Evolutionary conservation across 37 sponge, comb jelly and placozoan genomes (phyloP).

Genomic region (Mnemiopsis leidyi): DNA sequence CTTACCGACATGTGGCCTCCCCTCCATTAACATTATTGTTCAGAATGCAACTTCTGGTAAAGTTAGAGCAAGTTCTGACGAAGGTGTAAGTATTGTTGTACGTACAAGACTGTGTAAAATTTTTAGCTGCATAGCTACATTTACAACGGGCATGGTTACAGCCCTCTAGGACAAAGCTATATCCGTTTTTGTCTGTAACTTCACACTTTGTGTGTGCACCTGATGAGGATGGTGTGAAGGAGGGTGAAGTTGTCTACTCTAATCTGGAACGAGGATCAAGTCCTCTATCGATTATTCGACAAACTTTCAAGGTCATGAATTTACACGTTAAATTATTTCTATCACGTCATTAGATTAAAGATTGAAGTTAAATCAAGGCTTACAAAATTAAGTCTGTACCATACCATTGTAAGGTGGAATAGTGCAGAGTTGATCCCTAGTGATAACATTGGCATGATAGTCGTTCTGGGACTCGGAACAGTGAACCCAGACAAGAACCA

Average conservation of each 20-base stretch:
- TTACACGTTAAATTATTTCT: no score
- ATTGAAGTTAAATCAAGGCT: no score
- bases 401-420: slow-evolving; percentile 3
- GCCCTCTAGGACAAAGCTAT: not conserved
- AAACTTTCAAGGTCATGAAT: no score
- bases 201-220: slow-evolving; percentile 23
- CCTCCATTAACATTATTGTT: slow-evolving; percentile 30
- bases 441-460: not conserved
- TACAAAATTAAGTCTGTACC: no score
- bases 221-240: not conserved
- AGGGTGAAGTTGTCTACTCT: not conserved
- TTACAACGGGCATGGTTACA: slow-evolving; percentile 7
- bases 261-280: no score
- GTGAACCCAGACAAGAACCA: not conserved
- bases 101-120: not conserved
- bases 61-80: not conserved
- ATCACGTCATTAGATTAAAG: no score
- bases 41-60: slow-evolving; percentile 19
- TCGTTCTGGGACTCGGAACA: not conserved
- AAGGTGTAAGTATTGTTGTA: not conserved
- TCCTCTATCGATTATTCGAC: no score
- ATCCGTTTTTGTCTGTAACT: not conserved
- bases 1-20: not conserved
- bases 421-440: not conserved
- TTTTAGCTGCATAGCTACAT: not conserved